Conservation (phyloP, 2,113 vertebrate species). For the Puma concolor region DNA sequence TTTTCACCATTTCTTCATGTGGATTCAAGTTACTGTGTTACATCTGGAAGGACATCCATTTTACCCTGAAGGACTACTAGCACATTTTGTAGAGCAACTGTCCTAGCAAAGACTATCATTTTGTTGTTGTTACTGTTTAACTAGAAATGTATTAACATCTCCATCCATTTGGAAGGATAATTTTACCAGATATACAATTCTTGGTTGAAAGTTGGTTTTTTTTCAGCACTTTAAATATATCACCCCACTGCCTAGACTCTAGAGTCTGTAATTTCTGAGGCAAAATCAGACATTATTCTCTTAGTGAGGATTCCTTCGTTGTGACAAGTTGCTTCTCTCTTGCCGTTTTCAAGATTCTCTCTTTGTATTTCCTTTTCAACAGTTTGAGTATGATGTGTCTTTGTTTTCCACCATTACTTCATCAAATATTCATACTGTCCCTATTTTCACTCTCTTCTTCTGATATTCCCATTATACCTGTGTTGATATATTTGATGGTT, state of each 20-base stretch:
- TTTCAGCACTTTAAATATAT: background rate
- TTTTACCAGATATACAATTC: background rate
- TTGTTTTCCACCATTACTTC: background rate
- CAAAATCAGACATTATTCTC: background rate
- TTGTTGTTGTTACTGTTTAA: background rate
- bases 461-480: background rate
- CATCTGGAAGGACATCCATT: too few species aligned
- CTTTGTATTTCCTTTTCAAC: background rate
- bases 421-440: background rate
- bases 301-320: background rate
- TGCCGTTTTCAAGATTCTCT: background rate
- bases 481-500: background rate
- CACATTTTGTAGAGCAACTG: background rate
- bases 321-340: background rate
- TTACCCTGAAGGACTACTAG: background rate
- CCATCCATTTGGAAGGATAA: background rate
- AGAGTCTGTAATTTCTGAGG: background rate
- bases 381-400: background rate
- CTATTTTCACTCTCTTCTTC: background rate
- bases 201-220: background rate
- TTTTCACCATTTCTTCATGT: background rate
- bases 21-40: background rate
- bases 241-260: background rate
- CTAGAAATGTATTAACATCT: background rate
- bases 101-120: background rate